phyloP scores from a whole-genome alignment of 2,888 invertebrate species.

The Trachelus iudaicus region DNA sequence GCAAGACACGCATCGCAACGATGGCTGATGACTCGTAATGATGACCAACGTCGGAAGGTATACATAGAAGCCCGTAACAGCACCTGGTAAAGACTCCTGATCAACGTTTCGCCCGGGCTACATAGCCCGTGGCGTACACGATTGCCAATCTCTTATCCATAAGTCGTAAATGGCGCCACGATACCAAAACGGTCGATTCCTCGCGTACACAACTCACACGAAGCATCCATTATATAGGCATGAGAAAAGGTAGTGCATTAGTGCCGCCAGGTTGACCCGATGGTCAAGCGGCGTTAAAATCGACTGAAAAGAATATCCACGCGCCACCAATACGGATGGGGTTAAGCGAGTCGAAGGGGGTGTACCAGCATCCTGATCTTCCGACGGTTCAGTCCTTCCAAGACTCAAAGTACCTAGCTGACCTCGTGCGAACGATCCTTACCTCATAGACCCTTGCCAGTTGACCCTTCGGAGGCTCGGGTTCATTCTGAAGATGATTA shows the following conservation, averaged over 20 bases:
- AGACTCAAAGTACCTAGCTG: not conserved
- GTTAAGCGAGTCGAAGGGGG: not conserved
- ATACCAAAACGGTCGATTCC: constrained; percentile 30
- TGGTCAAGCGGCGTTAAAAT: constrained; percentile 27
- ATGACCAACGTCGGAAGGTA: not conserved
- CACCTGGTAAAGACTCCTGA: constrained; percentile 6
- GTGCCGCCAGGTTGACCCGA: constrained; percentile 52
- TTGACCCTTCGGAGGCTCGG: constrained; percentile 23
- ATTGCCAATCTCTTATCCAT: constrained; percentile 39
- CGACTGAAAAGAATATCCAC: constrained; percentile 13
- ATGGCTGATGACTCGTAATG: not conserved
- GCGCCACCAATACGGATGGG: constrained; percentile 13
- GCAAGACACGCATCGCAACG: not conserved
- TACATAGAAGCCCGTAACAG: constrained; percentile 4
- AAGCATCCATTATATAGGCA: constrained; percentile 40
- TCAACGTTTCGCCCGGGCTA: not conserved
- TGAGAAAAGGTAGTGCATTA: constrained; percentile 46
- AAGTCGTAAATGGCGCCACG: constrained; percentile 39
- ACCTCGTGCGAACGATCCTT: constrained; percentile 32
- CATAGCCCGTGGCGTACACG: constrained; percentile 24
- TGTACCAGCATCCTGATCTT: not conserved
- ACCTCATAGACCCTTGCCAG: constrained; percentile 29
- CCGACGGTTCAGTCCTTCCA: not conserved
- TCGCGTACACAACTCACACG: constrained; percentile 10
- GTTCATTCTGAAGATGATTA: not conserved